Evolutionary conservation across 2,113 vertebrate genomes (phyloP).

Genomic region (Pipa parva): DNA sequence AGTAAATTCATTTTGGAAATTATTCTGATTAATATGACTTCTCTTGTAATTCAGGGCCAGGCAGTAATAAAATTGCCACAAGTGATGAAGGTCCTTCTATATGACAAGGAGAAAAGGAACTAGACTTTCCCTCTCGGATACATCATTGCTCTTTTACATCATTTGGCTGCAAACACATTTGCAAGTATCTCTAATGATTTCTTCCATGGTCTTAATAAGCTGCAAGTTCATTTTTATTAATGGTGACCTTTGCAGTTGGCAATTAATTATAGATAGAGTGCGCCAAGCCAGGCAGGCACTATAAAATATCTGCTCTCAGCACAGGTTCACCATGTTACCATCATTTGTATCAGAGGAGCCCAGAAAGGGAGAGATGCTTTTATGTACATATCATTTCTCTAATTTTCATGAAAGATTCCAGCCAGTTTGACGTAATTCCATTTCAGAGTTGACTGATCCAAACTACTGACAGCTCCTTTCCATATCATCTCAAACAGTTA

Average conservation of each 20-base stretch:
- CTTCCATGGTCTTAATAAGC: slow-evolving; percentile 43
- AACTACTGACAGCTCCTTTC: background rate
- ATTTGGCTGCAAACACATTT: slow-evolving; percentile 28
- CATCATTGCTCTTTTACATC: slow-evolving; percentile 29
- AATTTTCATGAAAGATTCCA: background rate
- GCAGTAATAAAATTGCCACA: slow-evolving; percentile 5
- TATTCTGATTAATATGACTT: background rate
- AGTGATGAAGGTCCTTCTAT: slow-evolving; percentile 44
- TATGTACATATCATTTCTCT: background rate
- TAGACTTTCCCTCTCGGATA: slow-evolving; percentile 9
- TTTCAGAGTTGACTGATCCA: background rate
- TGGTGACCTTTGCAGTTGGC: slow-evolving; percentile 41
- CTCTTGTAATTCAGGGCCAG: background rate
- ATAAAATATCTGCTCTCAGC: slow-evolving; percentile 14
- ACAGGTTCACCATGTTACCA: background rate
- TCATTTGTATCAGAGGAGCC: slow-evolving; percentile 28
- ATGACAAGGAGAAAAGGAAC: background rate
- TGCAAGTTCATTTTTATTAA: slow-evolving; percentile 49
- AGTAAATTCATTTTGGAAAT: background rate
- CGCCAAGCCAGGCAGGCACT: slow-evolving; percentile 15
- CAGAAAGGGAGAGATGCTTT: slow-evolving; percentile 11
- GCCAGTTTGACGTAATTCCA: background rate
- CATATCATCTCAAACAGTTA: background rate
- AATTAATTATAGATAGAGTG: slow-evolving; percentile 40
- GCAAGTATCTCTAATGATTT: slow-evolving; percentile 45